Base-by-base conservation (phyloP, 2,113 vertebrate species). In the Equus quagga region DNA sequence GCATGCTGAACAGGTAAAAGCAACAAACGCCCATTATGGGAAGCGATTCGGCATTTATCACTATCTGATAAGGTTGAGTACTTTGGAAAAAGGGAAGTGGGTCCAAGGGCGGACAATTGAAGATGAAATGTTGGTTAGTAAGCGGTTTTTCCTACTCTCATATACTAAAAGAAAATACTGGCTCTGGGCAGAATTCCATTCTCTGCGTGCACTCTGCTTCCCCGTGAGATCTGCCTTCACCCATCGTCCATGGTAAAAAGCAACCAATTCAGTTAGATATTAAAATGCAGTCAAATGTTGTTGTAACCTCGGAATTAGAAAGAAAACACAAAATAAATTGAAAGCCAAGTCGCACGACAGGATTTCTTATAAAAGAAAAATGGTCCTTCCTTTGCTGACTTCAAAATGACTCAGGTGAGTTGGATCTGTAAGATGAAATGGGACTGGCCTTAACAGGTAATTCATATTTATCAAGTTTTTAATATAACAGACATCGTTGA, bases 391-490 rank as follows among this genome's bases (percentile, higher is more conserved):
- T 76, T 87, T 83, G 51, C 49, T 90, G 88, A 95, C 97, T 95
- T 76, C 44, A 91, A 67, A 83, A 76, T 44, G 49, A 54, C 31
- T 85, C 69, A 89, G 94, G 96, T 96, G 95, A 96, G 75, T 91
- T 64, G 95, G 36, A 95, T 67, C 83, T 79, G n/a, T 97, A 56
- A 96, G 97, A 97, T 93, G 67, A 96, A 96, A 96, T 89, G 58
- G 95, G 69, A 94, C 41, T 69, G 76, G 81, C 62, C 90, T 96
- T 96, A 98, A 90, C 44, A 49, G 96, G 92, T 94, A 96, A 98
- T 98, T 98, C 97, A 97, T 97, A 98, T 98, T 98, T 98, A 98
- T 98, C 97, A 96, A 93, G 91, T 95, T 98, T 97, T 98, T 98
- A 97, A 97, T 97, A 91, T 95, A 98, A 87, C 94, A 97, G 94